A percentile compares a stretch with the other conserved stretches of the same genome.
Conservation (phyloP, 2,888 invertebrate species). For the Acronicta alni region DNA sequence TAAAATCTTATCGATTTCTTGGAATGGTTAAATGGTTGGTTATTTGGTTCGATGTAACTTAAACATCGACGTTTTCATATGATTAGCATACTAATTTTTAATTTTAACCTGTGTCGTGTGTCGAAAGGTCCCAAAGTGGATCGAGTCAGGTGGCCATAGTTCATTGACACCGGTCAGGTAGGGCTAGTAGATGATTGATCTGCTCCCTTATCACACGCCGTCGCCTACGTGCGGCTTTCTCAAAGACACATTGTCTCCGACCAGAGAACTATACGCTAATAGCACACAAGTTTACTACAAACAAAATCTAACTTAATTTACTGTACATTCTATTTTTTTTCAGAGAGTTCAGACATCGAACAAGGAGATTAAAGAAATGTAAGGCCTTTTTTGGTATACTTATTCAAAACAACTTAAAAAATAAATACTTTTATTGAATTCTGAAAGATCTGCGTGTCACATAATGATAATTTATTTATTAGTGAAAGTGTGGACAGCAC, state of each 20-base stretch:
- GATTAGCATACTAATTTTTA: constrained; percentile 71
- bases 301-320: constrained; percentile 43
- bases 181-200: constrained; percentile 87
- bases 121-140: constrained; percentile 72
- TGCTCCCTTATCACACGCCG: constrained; percentile 85
- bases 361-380: constrained; percentile 73
- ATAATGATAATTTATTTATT: constrained; percentile 36
- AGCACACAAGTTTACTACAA: constrained; percentile 56
- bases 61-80: constrained; percentile 43
- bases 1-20: constrained; percentile 58
- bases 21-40: constrained; percentile 52
- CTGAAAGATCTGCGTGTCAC: constrained; percentile 1
- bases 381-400: constrained; percentile 61
- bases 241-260: constrained; percentile 86
- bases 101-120: constrained; percentile 71
- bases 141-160: constrained; percentile 81
- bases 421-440: not conserved
- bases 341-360: constrained; percentile 73
- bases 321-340: constrained; percentile 62
- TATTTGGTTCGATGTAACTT: constrained; percentile 56
- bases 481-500: constrained; percentile 49
- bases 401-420: not conserved
- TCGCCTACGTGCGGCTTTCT: constrained; percentile 86
- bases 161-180: constrained; percentile 86
- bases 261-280: constrained; percentile 77